These are phyloP conservation scores for Eremophila alpestris DNA, from an alignment of 2,797 vertebrate species.

Conservation along the genomic window DNA sequence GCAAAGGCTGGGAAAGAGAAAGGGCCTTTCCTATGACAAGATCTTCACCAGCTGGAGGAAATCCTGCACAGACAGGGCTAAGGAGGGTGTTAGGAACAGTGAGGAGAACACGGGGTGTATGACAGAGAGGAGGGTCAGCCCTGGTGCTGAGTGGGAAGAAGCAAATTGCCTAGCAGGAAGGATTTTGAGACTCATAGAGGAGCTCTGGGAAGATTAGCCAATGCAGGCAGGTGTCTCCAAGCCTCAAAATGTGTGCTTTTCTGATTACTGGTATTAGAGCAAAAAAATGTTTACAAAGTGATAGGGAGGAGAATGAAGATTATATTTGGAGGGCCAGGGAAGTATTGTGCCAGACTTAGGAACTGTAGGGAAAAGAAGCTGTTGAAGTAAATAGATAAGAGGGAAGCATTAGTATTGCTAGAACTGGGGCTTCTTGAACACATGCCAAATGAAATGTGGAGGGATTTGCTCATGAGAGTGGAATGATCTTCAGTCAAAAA, in stretches of 20 bases:
- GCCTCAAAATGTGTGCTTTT: slow-evolving; percentile 27
- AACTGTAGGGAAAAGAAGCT: not conserved
- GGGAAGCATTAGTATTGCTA: not conserved
- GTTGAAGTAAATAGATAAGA: slow-evolving; percentile 32
- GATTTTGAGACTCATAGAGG: not conserved
- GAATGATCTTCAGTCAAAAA: not conserved
- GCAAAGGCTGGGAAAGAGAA: not conserved
- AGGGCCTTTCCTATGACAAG: not conserved
- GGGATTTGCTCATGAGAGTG: not conserved
- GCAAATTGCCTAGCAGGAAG: not conserved
- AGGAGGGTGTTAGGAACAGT: not conserved
- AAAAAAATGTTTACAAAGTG: not conserved
- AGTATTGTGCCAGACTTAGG: not conserved
- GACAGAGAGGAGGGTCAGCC: not conserved
- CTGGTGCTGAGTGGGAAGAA: not conserved
- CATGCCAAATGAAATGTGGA: not conserved
- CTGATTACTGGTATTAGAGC: slow-evolving; percentile 27
- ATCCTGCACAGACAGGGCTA: fast-evolving
- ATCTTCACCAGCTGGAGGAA: not conserved
- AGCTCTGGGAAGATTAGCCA: slow-evolving; percentile 26
- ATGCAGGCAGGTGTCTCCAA: not conserved
- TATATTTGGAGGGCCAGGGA: not conserved
- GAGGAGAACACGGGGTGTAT: not conserved
- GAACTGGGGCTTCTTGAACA: not conserved
- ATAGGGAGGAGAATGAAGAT: not conserved